Evolutionary conservation across 30 jellyfish, hydroid and myxozoan species (phyloP).

Genomic region (Sanderia malayensis): DNA sequence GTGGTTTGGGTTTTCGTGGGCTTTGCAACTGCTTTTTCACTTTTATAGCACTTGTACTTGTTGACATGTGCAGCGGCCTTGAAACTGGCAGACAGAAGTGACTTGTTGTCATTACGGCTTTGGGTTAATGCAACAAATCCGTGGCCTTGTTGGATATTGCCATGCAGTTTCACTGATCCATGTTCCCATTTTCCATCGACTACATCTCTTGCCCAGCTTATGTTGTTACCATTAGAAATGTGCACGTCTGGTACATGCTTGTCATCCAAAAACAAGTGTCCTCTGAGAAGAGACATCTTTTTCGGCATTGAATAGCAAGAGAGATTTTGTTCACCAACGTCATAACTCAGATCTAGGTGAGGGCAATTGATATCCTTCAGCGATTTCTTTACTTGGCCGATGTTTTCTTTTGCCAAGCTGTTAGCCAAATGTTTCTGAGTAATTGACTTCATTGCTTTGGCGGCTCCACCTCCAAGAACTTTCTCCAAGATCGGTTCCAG

Average conservation of each 20-base stretch:
- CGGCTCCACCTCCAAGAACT: constrained; percentile 39
- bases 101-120: constrained; percentile 30
- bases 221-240: constrained; percentile 9
- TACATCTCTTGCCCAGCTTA: constrained; percentile 49
- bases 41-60: constrained; percentile 43
- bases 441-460: constrained; percentile 45
- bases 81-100: constrained; percentile 34
- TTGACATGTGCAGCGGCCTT: constrained; percentile 31
- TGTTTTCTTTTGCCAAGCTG: not conserved
- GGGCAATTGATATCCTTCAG: constrained; percentile 27
- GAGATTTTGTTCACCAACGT: constrained; percentile 24
- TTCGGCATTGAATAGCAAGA: constrained; percentile 44
- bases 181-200: constrained; percentile 56
- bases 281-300: constrained; percentile 27
- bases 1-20: not conserved
- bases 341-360: constrained; percentile 16
- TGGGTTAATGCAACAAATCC: constrained; percentile 43
- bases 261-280: constrained; percentile 41
- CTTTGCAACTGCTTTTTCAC: constrained; percentile 4
- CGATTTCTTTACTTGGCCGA: not conserved
- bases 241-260: constrained; percentile 19
- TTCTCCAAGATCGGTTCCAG: constrained; percentile 35
- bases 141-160: constrained; percentile 19
- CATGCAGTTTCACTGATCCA: constrained; percentile 42
- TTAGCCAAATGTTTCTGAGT: constrained; percentile 12